phyloP scores from a whole-genome alignment of 2,797 vertebrate species.

The Gorsachius magnificus region DNA sequence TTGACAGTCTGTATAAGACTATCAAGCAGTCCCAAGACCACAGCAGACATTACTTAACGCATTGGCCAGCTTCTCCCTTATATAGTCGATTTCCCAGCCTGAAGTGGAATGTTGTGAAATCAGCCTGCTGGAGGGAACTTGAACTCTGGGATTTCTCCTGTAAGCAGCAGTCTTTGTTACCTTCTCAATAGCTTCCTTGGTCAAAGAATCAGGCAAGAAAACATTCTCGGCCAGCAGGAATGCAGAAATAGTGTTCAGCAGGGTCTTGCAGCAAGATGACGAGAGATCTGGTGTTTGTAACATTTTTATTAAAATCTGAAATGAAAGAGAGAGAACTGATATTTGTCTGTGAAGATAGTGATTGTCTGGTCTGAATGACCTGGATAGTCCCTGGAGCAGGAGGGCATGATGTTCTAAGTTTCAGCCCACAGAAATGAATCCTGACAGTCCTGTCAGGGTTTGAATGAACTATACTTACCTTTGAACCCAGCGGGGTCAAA shows the following conservation, averaged over 20 bases:
- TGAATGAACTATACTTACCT: neutral
- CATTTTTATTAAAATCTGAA: conserved; percentile 81
- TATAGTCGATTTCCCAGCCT: neutral
- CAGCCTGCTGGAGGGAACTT: neutral
- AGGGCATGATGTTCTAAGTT: neutral
- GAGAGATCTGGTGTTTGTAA: conserved; percentile 76
- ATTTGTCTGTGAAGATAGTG: neutral
- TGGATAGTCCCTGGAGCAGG: neutral
- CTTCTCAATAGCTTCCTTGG: conserved; percentile 83
- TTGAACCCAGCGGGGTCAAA: neutral
- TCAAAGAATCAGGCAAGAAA: conserved; percentile 77
- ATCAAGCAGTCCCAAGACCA: neutral
- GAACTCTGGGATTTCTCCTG: neutral
- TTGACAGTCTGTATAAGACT: neutral
- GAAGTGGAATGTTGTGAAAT: neutral
- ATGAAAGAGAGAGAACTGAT: neutral
- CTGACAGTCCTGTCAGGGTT: neutral
- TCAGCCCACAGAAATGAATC: neutral
- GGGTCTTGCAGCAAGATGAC: conserved; percentile 77
- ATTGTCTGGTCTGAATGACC: neutral
- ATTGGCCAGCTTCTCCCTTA: neutral
- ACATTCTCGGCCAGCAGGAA: conserved; percentile 88
- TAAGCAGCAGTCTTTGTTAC: conserved; percentile 65
- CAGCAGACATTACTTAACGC: neutral
- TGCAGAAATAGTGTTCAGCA: conserved; percentile 85